Conservation (phyloP, 1,140 invertebrate species). For the Zophobas atratus region DNA sequence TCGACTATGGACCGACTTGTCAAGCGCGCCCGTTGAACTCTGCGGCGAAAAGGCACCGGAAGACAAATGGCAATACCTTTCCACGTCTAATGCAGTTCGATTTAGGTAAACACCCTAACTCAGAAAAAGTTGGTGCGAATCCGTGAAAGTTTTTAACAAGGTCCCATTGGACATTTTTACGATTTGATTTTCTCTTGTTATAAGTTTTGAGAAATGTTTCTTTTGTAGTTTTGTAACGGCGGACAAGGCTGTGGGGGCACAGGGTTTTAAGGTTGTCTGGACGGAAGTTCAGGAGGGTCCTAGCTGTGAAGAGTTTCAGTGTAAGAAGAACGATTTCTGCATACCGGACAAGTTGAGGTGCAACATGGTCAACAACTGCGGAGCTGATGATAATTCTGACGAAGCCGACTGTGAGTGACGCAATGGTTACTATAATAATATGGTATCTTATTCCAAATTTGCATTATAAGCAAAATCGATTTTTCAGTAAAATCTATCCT, state of each 20-base stretch:
- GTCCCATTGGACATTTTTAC: constrained; percentile 4
- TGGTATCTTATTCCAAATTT: constrained; percentile 49
- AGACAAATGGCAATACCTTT: constrained; percentile 87
- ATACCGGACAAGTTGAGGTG: constrained; percentile 84
- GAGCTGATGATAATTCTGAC: constrained; percentile 83
- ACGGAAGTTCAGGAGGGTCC: constrained; percentile 82
- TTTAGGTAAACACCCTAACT: constrained; percentile 76
- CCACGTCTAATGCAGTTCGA: constrained; percentile 86
- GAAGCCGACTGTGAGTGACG: constrained; percentile 85
- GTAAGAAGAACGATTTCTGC: constrained; percentile 81
- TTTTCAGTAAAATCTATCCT: constrained; percentile 39
- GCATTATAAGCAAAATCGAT: constrained; percentile 45
- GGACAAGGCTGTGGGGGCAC: constrained; percentile 85
- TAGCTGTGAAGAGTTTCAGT: constrained; percentile 77
- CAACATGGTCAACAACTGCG: constrained; percentile 86
- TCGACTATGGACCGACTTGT: constrained; percentile 85
- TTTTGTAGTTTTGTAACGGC: constrained; percentile 84
- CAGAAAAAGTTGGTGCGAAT: neutral
- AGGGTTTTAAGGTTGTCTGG: constrained; percentile 91
- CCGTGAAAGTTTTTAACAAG: neutral
- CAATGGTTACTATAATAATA: constrained; percentile 58
- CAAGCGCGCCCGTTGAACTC: constrained; percentile 85
- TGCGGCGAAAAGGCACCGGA: constrained; percentile 86
- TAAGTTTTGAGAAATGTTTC: constrained; percentile 6
- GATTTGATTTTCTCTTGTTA: constrained; percentile 15